phyloP scores from a whole-genome alignment of 2,888 invertebrate species.

The Cordylochernes scorpioides region DNA sequence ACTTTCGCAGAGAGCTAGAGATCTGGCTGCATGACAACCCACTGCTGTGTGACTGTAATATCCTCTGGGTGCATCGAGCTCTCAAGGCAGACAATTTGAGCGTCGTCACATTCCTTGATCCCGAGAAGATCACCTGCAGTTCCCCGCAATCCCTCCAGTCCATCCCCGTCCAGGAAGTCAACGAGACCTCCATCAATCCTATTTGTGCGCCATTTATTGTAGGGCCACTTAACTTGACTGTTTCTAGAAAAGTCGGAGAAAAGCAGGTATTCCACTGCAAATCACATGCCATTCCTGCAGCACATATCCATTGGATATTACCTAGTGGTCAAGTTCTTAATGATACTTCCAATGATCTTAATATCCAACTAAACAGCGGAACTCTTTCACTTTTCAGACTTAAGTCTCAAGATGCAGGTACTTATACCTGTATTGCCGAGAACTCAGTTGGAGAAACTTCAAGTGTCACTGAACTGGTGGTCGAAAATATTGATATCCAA shows the following conservation, averaged over 20 bases:
- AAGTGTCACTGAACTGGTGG: constrained; percentile 18
- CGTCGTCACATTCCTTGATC: constrained; percentile 15
- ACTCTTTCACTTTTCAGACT: constrained; percentile 17
- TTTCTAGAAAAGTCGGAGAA: constrained; percentile 12
- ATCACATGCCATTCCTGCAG: constrained; percentile 23
- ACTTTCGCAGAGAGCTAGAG: constrained; percentile 17
- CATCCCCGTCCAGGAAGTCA: constrained; percentile 16
- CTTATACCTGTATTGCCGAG: constrained; percentile 23
- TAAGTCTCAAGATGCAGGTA: constrained; percentile 20
- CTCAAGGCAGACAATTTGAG: constrained; percentile 6
- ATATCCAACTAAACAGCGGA: constrained; percentile 17
- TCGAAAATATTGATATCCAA: constrained; percentile 21
- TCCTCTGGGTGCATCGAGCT: constrained; percentile 17
- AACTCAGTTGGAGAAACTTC: constrained; percentile 20
- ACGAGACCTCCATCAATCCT: constrained; percentile 14
- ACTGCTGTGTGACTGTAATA: constrained; percentile 25
- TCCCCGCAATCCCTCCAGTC: constrained; percentile 17
- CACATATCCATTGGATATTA: constrained; percentile 22
- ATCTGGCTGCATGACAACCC: constrained; percentile 22
- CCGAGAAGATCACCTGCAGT: constrained; percentile 20
- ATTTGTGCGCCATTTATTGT: constrained; percentile 15
- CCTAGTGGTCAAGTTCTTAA: constrained; percentile 21
- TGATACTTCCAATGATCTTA: constrained; percentile 17
- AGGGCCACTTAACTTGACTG: constrained; percentile 6
- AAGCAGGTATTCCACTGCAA: constrained; percentile 19